Percentiles rank a stretch among this genome's conserved stretches.
phyloP scores from a whole-genome alignment of 2,888 invertebrate genomes.

The Phlogophora meticulosa region DNA sequence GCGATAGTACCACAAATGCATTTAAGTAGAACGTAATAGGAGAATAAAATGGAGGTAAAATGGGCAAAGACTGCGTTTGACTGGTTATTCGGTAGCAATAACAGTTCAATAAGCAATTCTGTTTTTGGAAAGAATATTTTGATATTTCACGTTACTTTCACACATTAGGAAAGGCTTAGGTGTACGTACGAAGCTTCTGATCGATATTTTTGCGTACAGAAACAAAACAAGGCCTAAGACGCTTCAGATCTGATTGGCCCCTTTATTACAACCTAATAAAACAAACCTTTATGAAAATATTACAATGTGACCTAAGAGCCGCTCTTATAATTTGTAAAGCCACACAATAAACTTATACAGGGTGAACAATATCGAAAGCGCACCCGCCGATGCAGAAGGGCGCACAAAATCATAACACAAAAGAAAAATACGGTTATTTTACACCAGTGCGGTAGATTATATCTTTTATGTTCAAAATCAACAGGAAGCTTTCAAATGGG shows the following conservation, averaged over 20 bases:
- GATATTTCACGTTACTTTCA: too few relatives aligned
- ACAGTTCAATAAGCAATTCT: slow-evolving; percentile 16
- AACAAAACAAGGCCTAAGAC: slow-evolving; percentile 14
- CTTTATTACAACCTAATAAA: slow-evolving; percentile 15
- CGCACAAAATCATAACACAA: slow-evolving; percentile 86
- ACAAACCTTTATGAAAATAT: slow-evolving; percentile 45
- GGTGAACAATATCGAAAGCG: slow-evolving; percentile 78
- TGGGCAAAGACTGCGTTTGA: slow-evolving; percentile 27
- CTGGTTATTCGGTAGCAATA: slow-evolving; percentile 8
- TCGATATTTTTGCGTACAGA: background rate
- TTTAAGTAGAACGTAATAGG: slow-evolving; percentile 34
- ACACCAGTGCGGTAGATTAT: slow-evolving; percentile 91
- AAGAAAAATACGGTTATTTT: slow-evolving; percentile 90
- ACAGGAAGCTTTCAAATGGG: slow-evolving; percentile 91
- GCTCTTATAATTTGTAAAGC: slow-evolving; percentile 70
- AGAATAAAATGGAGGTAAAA: slow-evolving; percentile 44
- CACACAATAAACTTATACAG: slow-evolving; percentile 74
- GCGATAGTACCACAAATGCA: slow-evolving; percentile 65
- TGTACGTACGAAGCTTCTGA: background rate
- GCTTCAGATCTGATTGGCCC: slow-evolving; percentile 1
- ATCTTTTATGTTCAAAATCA: slow-evolving; percentile 90
- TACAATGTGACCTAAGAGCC: slow-evolving; percentile 52
- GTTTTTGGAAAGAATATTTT: background rate
- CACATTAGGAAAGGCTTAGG: too few relatives aligned
- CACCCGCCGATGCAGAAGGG: slow-evolving; percentile 82